Conservation (phyloP, 2,888 invertebrate species). For the Lucinisca nassula region DNA sequence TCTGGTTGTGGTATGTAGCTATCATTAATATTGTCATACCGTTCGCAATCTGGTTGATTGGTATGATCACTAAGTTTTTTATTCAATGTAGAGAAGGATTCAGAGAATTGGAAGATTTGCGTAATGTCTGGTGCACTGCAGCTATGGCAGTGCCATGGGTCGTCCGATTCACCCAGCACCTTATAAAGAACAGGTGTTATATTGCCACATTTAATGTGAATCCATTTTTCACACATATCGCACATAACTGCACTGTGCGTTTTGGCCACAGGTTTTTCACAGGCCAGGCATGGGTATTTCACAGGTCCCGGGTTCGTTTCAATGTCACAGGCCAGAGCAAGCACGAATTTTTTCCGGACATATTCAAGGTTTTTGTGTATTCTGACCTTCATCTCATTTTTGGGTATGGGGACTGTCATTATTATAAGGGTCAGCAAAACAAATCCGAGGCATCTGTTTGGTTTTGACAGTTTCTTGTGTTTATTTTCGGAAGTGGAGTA, state of each 20-base stretch:
- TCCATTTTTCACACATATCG: background rate
- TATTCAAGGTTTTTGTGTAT: background rate
- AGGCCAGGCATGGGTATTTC: background rate
- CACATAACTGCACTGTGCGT: background rate
- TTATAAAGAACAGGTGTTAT: background rate
- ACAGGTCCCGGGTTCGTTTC: conserved; percentile 1
- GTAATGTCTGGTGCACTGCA: too few relatives aligned
- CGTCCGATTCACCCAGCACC: background rate
- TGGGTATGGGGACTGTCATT: background rate
- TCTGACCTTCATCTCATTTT: background rate
- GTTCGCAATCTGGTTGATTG: background rate
- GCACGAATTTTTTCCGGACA: background rate
- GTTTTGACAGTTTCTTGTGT: background rate
- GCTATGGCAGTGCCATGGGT: too few relatives aligned
- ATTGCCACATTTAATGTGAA: conserved; percentile 12
- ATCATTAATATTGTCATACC: background rate
- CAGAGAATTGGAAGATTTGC: too few relatives aligned
- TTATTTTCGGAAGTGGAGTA: background rate
- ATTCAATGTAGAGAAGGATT: too few relatives aligned
- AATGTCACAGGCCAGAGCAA: background rate
- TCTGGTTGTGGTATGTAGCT: background rate
- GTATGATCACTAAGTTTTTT: too few relatives aligned
- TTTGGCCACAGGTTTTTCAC: background rate
- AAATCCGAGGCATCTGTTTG: background rate
- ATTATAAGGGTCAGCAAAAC: background rate